These are phyloP conservation scores for Saccostrea glomerata DNA, from an alignment of 1,140 invertebrate species.

Conservation along the genomic window DNA sequence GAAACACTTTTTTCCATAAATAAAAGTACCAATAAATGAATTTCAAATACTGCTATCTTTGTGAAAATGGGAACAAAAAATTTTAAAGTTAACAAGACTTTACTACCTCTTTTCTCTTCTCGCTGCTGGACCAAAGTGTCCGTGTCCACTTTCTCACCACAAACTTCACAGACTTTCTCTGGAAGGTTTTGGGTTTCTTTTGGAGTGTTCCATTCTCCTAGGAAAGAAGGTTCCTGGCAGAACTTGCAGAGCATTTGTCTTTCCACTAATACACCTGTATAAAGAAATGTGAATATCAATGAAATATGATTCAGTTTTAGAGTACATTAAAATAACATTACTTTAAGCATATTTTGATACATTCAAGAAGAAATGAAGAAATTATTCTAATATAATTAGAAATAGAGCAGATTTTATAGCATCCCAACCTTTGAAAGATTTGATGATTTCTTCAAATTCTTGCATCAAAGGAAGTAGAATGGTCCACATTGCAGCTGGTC, in stretches of 20 bases:
- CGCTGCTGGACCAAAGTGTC: constrained; percentile 67
- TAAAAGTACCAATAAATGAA: no score
- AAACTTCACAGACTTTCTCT: constrained; percentile 62
- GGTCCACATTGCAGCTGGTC: constrained; percentile 70
- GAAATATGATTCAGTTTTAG: no score
- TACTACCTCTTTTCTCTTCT: constrained; percentile 71
- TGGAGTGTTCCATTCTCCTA: constrained; percentile 74
- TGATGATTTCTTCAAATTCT: constrained; percentile 73
- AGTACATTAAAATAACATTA: no score
- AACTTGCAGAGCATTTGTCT: constrained; percentile 66
- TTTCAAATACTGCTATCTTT: no score
- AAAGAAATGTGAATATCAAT: not conserved
- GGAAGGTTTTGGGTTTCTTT: constrained; percentile 67
- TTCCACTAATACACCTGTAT: constrained; percentile 66
- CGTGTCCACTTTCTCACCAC: constrained; percentile 65
- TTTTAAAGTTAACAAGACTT: not conserved
- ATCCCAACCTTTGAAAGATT: constrained; percentile 68
- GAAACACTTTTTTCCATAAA: no score
- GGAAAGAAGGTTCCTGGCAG: constrained; percentile 65
- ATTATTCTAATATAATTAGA: no score
- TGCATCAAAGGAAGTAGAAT: constrained; percentile 69
- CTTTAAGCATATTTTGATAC: no score
- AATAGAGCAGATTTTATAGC: no score
- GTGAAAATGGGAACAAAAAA: not conserved
- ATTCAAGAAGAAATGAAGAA: no score